phyloP scores from a whole-genome alignment of 2,797 vertebrate species.

The Tokudaia tokunoshimensis region DNA sequence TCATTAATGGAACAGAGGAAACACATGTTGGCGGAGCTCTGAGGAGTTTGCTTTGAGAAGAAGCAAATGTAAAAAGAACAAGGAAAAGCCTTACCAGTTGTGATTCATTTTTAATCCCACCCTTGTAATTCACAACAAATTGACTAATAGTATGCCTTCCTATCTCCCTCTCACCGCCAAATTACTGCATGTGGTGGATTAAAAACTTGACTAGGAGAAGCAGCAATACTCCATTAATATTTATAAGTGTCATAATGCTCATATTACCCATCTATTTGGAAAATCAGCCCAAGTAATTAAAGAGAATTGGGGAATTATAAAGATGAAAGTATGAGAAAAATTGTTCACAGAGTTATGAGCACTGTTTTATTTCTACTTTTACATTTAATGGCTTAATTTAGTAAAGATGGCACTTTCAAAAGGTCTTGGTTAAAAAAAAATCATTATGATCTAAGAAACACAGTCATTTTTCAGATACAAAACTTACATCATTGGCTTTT shows the following conservation, averaged over 20 bases:
- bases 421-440: slow-evolving; percentile 36
- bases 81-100: slow-evolving; percentile 45
- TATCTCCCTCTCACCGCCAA: not conserved
- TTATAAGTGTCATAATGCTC: slow-evolving; percentile 66
- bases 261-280: slow-evolving; percentile 68
- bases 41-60: not conserved
- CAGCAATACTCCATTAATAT: slow-evolving; percentile 70
- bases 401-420: slow-evolving; percentile 33
- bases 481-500: slow-evolving; percentile 86
- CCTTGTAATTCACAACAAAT: slow-evolving; percentile 72
- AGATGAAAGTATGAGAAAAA: slow-evolving; percentile 74
- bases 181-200: slow-evolving; percentile 65
- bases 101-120: slow-evolving; percentile 63
- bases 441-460: slow-evolving; percentile 60
- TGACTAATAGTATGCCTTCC: slow-evolving; percentile 29
- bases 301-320: slow-evolving; percentile 61
- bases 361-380: slow-evolving; percentile 58
- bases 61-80: not conserved
- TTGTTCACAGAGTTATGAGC: slow-evolving; percentile 33
- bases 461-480: slow-evolving; percentile 54
- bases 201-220: slow-evolving; percentile 57
- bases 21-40: not conserved
- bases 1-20: not conserved
- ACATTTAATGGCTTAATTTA: slow-evolving; percentile 74
- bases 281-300: slow-evolving; percentile 69